Evolutionary conservation across 2,797 vertebrate genomes (phyloP).

Genomic region (Rhyacichthys aspro): DNA sequence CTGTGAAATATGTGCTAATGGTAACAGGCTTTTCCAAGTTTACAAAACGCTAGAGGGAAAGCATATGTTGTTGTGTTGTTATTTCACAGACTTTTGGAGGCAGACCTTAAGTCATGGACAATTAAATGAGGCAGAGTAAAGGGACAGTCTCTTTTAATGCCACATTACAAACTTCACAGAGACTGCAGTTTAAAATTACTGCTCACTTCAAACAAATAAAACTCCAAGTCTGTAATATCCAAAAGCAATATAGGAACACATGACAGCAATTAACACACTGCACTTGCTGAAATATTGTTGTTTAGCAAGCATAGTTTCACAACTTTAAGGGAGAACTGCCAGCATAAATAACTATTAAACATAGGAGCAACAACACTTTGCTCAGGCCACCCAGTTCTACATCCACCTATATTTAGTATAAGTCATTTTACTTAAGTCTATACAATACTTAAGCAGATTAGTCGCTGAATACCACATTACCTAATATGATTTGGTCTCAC

Average conservation of each 20-base stretch:
- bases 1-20: constrained; percentile 89
- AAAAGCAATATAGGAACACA: constrained; percentile 36
- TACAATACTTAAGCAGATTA: constrained; percentile 51
- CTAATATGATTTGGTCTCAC: constrained; percentile 51
- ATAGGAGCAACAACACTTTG: constrained; percentile 17
- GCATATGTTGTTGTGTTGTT: constrained; percentile 65
- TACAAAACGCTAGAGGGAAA: constrained; percentile 51
- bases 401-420: constrained; percentile 7
- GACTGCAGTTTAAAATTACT: constrained; percentile 50
- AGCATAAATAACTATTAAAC: constrained; percentile 41
- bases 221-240: constrained; percentile 25
- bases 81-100: constrained; percentile 65
- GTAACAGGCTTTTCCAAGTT: constrained; percentile 79
- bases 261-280: constrained; percentile 36
- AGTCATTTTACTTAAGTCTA: constrained; percentile 4
- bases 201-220: constrained; percentile 25
- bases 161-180: constrained; percentile 50
- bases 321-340: constrained; percentile 37
- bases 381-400: constrained; percentile 37
- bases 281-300: constrained; percentile 28
- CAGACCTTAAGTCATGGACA: constrained; percentile 72
- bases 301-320: constrained; percentile 36
- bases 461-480: constrained; percentile 43
- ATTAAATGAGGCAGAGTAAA: constrained; percentile 80
- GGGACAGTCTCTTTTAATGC: constrained; percentile 78